Evolutionary conservation across 2,888 invertebrate genomes (phyloP).

Genomic region (Tetragonisca angustula): DNA sequence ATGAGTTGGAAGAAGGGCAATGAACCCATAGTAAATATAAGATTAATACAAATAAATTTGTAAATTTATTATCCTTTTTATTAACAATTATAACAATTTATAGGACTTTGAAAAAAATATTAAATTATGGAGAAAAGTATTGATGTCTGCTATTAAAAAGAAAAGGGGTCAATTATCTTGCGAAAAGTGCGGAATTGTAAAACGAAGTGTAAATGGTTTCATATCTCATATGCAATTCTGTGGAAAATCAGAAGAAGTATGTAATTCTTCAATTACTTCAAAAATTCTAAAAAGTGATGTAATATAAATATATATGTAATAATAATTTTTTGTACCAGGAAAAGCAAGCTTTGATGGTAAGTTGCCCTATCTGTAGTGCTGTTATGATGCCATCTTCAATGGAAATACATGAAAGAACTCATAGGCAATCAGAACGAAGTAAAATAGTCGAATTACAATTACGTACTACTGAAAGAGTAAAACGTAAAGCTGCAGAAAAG

Average conservation of each 20-base stretch:
- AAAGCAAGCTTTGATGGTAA: constrained; percentile 82
- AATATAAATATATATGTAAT: background rate
- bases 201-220: constrained; percentile 86
- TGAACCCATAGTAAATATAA: constrained; percentile 84
- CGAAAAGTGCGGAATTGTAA: constrained; percentile 84
- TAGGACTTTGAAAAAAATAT: constrained; percentile 85
- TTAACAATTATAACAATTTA: constrained; percentile 62
- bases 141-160: constrained; percentile 84
- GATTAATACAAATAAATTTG: constrained; percentile 1
- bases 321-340: constrained; percentile 69
- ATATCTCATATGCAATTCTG: constrained; percentile 87
- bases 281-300: background rate
- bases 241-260: constrained; percentile 85
- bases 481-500: constrained; percentile 84
- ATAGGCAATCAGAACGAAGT: constrained; percentile 79
- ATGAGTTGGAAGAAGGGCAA: constrained; percentile 86
- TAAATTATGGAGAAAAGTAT: constrained; percentile 83
- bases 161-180: constrained; percentile 85
- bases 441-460: constrained; percentile 56
- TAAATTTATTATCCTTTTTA: background rate
- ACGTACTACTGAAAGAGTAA: constrained; percentile 45
- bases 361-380: constrained; percentile 86
- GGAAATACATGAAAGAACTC: constrained; percentile 86
- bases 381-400: constrained; percentile 86
- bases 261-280: background rate